Conservation (phyloP, 37 sponge, comb jelly and placozoan genomes). For the Agelas oroides region DNA sequence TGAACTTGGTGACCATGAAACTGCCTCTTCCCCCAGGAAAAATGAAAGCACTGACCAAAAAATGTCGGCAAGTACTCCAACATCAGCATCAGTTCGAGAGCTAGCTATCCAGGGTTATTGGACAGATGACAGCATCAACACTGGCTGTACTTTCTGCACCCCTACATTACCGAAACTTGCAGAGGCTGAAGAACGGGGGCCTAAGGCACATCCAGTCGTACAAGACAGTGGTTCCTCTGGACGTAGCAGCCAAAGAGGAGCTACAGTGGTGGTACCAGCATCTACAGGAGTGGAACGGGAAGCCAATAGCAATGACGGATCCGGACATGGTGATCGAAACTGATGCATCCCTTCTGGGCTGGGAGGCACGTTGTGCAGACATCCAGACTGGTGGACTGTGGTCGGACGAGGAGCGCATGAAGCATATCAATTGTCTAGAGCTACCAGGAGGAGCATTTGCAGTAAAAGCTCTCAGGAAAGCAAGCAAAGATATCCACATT, state of each 20-base stretch:
- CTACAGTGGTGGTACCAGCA: constrained; percentile 39
- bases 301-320: neutral
- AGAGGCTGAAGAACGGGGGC: neutral
- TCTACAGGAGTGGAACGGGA: constrained; percentile 31
- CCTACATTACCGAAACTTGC: constrained; percentile 10
- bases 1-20: neutral
- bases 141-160: constrained; percentile 26
- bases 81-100: neutral
- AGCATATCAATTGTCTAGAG: constrained; percentile 60
- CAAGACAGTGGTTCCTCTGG: too few species aligned
- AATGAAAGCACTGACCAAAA: neutral
- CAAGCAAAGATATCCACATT: constrained; percentile 7
- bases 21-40: neutral
- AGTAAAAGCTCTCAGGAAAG: constrained; percentile 16
- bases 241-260: too few species aligned
- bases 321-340: too few species aligned
- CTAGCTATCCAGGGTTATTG: neutral
- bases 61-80: neutral
- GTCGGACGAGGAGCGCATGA: constrained; percentile 10
- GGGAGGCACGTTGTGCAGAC: constrained; percentile 24
- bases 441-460: constrained; percentile 38
- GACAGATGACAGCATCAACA: neutral
- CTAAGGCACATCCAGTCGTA: too few species aligned
- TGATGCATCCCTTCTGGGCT: constrained; percentile 48
- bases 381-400: constrained; percentile 24